Base-by-base conservation (phyloP, 2,888 invertebrate genomes). In the Ceramica pisi region DNA sequence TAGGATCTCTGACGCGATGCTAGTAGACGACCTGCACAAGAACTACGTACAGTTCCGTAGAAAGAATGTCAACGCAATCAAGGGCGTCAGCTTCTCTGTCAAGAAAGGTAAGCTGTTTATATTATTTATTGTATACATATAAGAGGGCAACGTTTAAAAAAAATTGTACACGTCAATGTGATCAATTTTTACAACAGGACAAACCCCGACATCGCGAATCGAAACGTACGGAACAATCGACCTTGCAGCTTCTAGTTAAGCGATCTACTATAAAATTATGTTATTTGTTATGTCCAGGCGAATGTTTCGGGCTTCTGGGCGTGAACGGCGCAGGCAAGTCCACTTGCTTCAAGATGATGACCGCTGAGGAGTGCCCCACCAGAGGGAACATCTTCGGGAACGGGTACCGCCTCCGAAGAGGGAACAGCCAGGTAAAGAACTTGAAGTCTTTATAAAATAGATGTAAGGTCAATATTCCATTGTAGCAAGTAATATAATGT, bases 291-390 rank as follows among this genome's bases (percentile, higher is more conserved):
- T 46, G 7, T 8, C 8, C 46, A 88, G 97, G 98, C 4, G 98
- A 98, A 92, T 98, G 98, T 87, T 98, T 98, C 88, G 98, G 98
- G 0, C 94, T 98, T 41, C 94, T 98, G 68, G 98, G 98, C 0
- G 97, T 98, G 19, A 98, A 98, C 91, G 98, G 98, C 16, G 98
- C 98, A 0, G 98, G 98, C 10, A 98, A 98, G 92, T 97, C 98
- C 0, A 97, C 97, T 5, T 98, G 98, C 0, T 99, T 99, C 92
- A 97, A 97, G 90, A 98, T 98, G 97, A 94, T 98, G 65, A 98
- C 98, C 0, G 97, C 97, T 0, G 97, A 97, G 87, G 96, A 97
- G 75, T 91, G 90, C 23, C 84, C 95, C 78, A 96, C 96, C 0
- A 83, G 90, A 1, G 97, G 97, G 0, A 77, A 82, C 0, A 91